These are phyloP conservation scores for Agapostemon virescens DNA, from an alignment of 2,888 invertebrate species.

Conservation along the genomic window DNA sequence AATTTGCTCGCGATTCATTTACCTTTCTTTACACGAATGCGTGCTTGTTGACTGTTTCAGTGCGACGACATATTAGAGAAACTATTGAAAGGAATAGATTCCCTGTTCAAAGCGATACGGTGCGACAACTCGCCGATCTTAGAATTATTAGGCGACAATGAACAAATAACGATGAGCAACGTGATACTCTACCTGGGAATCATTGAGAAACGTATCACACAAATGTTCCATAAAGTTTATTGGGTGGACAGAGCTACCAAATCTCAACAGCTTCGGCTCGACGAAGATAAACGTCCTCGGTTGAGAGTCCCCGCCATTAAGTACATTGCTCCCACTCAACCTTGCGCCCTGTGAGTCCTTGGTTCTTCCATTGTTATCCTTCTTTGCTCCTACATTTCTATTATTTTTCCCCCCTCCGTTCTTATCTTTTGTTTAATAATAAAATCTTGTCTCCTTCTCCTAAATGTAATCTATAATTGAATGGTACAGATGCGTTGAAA, in stretches of 20 bases:
- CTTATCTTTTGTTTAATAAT: not conserved
- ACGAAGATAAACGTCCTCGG: conserved; percentile 76
- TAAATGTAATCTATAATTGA: not conserved
- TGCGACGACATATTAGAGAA: conserved; percentile 77
- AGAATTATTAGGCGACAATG: conserved; percentile 86
- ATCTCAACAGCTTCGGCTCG: conserved; percentile 71
- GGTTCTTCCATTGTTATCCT: conserved; percentile 3
- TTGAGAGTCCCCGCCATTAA: conserved; percentile 76
- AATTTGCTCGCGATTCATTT: not conserved
- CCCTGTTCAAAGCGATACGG: conserved; percentile 84
- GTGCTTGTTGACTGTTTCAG: conserved; percentile 58
- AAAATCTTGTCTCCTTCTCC: not conserved
- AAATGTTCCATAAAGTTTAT: conserved; percentile 84
- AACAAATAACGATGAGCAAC: conserved; percentile 88
- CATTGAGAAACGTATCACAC: conserved; percentile 88
- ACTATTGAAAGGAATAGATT: conserved; percentile 81
- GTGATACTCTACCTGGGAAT: conserved; percentile 91
- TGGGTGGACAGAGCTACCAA: conserved; percentile 77
- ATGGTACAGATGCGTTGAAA: conserved; percentile 81
- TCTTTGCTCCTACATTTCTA: not conserved
- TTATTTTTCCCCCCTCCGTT: not conserved
- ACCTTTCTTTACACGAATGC: not conserved
- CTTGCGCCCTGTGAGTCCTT: conserved; percentile 81
- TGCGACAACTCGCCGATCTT: conserved; percentile 89
- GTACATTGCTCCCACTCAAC: conserved; percentile 80